These are phyloP conservation scores for Propsilocerus akamusi DNA, from an alignment of 1,140 invertebrate species.

Conservation along the genomic window DNA sequence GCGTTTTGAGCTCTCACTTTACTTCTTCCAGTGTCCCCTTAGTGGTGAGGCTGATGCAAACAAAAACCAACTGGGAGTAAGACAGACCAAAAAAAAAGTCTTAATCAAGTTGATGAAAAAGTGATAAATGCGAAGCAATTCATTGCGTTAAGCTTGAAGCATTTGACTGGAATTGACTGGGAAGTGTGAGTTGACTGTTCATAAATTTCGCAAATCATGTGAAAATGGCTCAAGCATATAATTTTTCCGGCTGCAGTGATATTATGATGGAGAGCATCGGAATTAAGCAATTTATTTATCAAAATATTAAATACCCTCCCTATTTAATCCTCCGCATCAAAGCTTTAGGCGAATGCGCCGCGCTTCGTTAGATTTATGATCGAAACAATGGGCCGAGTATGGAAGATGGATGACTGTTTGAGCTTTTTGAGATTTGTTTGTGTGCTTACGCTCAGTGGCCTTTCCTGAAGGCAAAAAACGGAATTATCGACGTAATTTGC, in stretches of 20 bases:
- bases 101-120: slow-evolving; percentile 4
- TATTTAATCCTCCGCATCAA: background rate
- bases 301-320: background rate
- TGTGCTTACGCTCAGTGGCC: too few relatives aligned
- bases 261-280: background rate
- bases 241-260: background rate
- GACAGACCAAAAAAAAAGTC: background rate
- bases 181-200: too few relatives aligned
- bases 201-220: background rate
- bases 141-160: too few relatives aligned
- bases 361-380: slow-evolving; percentile 2
- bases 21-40: background rate
- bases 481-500: slow-evolving; percentile 1
- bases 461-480: too few relatives aligned
- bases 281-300: slow-evolving; percentile 4
- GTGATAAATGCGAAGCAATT: slow-evolving; percentile 1
- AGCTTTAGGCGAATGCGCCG: background rate
- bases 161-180: too few relatives aligned
- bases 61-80: background rate
- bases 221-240: background rate
- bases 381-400: background rate
- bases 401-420: background rate
- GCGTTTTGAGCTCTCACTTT: background rate
- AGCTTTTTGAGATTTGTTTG: background rate
- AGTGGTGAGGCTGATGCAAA: background rate